Percentiles rank a stretch among this genome's conserved stretches.
Conservation (phyloP, 2,888 invertebrate species). For the Gasteruption jaculator region DNA sequence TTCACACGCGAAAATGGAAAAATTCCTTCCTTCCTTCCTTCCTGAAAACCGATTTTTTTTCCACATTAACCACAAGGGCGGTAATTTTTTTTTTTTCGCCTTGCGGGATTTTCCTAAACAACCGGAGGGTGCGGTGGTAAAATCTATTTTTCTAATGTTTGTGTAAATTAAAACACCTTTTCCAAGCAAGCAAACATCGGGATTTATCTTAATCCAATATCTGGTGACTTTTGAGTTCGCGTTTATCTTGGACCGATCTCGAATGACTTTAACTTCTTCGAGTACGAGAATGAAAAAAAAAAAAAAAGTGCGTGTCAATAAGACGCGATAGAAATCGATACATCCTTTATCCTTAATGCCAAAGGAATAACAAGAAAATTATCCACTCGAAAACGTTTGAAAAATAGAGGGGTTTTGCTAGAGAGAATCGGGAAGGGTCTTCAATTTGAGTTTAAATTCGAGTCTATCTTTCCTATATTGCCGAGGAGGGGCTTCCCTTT, state of each 20-base stretch:
- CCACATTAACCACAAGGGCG: too few species aligned
- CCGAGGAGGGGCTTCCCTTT: too few species aligned
- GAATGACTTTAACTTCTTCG: constrained; percentile 16
- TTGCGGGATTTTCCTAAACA: too few species aligned
- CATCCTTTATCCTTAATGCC: constrained; percentile 36
- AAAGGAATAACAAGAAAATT: constrained; percentile 50
- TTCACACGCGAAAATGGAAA: too few species aligned
- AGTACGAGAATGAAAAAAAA: constrained; percentile 9
- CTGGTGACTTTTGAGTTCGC: constrained; percentile 37
- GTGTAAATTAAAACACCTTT: too few species aligned
- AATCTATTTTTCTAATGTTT: too few species aligned
- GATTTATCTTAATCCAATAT: constrained; percentile 47
- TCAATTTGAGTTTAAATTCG: constrained; percentile 18
- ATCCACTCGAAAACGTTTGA: constrained; percentile 43
- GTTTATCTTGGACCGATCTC: constrained; percentile 25
- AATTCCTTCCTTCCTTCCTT: too few species aligned
- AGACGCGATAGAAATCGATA: constrained; percentile 11
- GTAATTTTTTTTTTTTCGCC: too few species aligned
- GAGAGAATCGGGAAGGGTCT: constrained; percentile 11
- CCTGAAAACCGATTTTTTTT: too few species aligned
- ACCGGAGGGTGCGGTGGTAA: too few species aligned
- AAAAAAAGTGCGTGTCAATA: not conserved
- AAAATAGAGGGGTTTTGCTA: constrained; percentile 31
- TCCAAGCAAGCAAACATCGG: too few species aligned
- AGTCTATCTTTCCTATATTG: constrained; percentile 14